Conservation (phyloP, 2,797 vertebrate species). For the Liasis olivaceus region DNA sequence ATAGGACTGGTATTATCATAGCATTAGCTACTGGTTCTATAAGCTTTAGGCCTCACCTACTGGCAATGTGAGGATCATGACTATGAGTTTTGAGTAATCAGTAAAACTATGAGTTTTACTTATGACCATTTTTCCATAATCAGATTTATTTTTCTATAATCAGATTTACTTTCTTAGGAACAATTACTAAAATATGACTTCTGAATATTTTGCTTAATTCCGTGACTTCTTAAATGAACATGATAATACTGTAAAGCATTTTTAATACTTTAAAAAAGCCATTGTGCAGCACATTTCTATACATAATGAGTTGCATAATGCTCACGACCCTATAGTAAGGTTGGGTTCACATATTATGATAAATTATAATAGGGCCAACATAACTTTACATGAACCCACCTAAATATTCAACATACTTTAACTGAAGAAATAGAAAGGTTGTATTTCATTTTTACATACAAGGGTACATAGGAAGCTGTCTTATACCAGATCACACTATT, state of each 20-base stretch:
- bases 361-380: not conserved
- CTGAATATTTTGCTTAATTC: not conserved
- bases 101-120: not conserved
- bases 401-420: not conserved
- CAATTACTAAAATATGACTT: not conserved
- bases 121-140: not conserved
- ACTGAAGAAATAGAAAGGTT: not conserved
- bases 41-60: not conserved
- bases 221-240: not conserved
- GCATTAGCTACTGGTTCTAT: not conserved
- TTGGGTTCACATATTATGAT: not conserved
- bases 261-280: not conserved
- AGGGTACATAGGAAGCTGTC: not conserved
- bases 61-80: not conserved
- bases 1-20: not conserved
- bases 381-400: not conserved
- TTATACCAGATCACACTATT: not conserved
- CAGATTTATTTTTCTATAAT: not conserved
- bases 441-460: not conserved
- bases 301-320: not conserved
- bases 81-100: not conserved
- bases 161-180: not conserved
- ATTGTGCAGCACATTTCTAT: not conserved
- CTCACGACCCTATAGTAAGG: not conserved
- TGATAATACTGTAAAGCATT: not conserved